Conservation (phyloP, 1,140 invertebrate species). For the Achroia grisella region DNA sequence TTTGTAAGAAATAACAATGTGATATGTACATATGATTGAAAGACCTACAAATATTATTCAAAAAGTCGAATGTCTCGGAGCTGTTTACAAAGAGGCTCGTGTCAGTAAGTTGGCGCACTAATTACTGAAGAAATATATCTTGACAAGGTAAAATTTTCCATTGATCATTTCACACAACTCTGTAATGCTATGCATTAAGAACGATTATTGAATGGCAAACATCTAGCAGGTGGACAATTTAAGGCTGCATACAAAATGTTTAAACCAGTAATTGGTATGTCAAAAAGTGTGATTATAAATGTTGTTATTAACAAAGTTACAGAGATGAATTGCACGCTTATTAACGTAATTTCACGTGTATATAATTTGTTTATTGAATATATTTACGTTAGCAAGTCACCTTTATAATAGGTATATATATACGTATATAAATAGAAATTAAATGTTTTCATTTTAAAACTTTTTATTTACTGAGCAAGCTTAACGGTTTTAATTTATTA, state of each 20-base stretch:
- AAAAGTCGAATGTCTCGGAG: constrained; percentile 34
- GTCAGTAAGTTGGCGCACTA: constrained; percentile 41
- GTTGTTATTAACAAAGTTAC: constrained; percentile 40
- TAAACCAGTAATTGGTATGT: constrained; percentile 17
- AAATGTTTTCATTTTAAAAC: not conserved
- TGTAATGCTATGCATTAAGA: constrained; percentile 17
- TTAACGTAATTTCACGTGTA: constrained; percentile 14
- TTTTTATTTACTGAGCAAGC: constrained; percentile 1
- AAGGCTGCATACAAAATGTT: too few relatives aligned
- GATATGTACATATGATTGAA: constrained; percentile 35
- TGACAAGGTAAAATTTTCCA: constrained; percentile 26
- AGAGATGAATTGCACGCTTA: constrained; percentile 29
- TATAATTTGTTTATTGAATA: too few relatives aligned
- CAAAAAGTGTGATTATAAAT: constrained; percentile 38
- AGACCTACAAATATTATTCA: constrained; percentile 41
- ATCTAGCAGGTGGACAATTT: not conserved
- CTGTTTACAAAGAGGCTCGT: constrained; percentile 32
- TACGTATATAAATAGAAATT: constrained; percentile 16
- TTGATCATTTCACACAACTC: constrained; percentile 5
- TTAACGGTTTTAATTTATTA: too few relatives aligned
- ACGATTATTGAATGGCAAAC: constrained; percentile 9
- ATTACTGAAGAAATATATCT: constrained; percentile 33
- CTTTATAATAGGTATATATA: constrained; percentile 20
- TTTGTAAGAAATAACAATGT: constrained; percentile 26
- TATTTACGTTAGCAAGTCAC: constrained; percentile 18